Conservation (phyloP, 2,113 vertebrate species). For the Nibea coibor region DNA sequence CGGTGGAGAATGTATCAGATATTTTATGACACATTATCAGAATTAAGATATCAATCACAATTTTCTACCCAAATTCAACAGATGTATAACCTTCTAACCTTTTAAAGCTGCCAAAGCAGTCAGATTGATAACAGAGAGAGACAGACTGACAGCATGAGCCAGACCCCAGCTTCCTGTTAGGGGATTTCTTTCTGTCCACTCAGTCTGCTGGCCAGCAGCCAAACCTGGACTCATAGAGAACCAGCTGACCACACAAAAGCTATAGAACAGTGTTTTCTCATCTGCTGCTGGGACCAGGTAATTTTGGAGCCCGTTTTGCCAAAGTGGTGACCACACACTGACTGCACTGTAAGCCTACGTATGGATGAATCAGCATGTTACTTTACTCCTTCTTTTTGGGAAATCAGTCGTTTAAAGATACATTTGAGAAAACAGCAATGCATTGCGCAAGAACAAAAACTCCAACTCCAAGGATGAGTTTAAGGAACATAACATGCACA, state of each 20-base stretch:
- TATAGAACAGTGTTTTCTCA: not conserved
- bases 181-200: conserved; percentile 23
- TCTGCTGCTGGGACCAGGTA: conserved; percentile 1
- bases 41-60: not conserved
- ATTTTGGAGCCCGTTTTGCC: not conserved
- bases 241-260: conserved; percentile 30
- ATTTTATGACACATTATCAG: not conserved
- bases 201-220: conserved; percentile 37
- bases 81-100: not conserved
- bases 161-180: conserved; percentile 61
- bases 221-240: conserved; percentile 44
- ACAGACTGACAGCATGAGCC: conserved; percentile 28
- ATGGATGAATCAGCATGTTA: not conserved
- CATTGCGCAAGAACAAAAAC: not conserved
- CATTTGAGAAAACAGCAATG: not conserved
- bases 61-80: not conserved
- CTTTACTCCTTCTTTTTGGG: not conserved
- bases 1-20: not conserved
- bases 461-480: not conserved
- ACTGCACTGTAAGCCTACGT: conserved; percentile 1
- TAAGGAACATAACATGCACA: not conserved
- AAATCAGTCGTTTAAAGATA: not conserved
- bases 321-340: conserved; percentile 11
- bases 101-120: not conserved
- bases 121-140: conserved; percentile 33